phyloP scores from a whole-genome alignment of 2,113 vertebrate species.

The Elachura formosa region DNA sequence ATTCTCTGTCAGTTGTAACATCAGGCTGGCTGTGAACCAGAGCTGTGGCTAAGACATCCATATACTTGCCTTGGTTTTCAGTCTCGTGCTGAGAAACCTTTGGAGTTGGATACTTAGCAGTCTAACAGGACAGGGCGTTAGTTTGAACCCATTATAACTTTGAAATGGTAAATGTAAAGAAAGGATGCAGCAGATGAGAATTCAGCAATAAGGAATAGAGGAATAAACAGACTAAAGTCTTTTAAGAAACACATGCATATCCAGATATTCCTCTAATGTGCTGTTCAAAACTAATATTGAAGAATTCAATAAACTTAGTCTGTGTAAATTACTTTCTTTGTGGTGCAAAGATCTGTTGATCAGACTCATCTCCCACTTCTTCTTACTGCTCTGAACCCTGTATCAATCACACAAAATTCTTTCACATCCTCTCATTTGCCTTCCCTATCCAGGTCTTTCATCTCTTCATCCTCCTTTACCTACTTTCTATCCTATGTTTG shows the following conservation, averaged over 20 bases:
- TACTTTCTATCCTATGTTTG: not conserved
- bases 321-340: not conserved
- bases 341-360: not conserved
- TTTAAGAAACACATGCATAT: not conserved
- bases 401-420: not conserved
- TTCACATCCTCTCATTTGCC: not conserved
- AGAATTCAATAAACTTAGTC: not conserved
- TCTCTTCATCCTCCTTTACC: not conserved
- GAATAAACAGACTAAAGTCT: not conserved
- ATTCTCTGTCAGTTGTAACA: conserved; percentile 24
- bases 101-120: not conserved
- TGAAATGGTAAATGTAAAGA: not conserved
- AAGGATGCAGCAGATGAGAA: not conserved
- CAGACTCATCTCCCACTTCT: not conserved
- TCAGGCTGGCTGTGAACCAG: not conserved
- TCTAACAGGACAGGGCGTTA: not conserved
- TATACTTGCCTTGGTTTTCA: not conserved
- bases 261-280: not conserved
- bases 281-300: not conserved
- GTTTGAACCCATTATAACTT: not conserved
- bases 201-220: not conserved
- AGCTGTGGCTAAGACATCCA: not conserved
- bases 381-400: not conserved
- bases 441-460: not conserved
- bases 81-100: not conserved